Evolutionary conservation across 2,797 vertebrate species (phyloP).

Genomic region (Epinephelus malabaricus): DNA sequence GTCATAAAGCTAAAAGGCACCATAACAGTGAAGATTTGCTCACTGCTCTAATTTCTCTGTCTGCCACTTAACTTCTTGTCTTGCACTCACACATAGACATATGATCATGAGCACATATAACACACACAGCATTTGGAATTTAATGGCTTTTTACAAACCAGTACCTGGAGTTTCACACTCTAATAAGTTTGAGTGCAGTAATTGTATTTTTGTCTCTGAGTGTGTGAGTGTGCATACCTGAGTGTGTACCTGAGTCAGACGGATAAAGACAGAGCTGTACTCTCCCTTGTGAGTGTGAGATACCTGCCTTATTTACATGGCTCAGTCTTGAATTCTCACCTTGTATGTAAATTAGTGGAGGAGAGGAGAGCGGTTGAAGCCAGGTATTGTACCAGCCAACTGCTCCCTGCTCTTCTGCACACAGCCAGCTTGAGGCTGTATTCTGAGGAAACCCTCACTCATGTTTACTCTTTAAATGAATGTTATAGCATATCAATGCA

Average conservation of each 20-base stretch:
- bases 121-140: slow-evolving; percentile 16
- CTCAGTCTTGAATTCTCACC: slow-evolving; percentile 31
- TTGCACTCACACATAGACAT: neutral
- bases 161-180: slow-evolving; percentile 51
- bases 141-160: slow-evolving; percentile 61
- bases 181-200: slow-evolving; percentile 39
- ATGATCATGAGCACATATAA: neutral
- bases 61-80: neutral
- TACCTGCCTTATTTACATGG: slow-evolving; percentile 48
- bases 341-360: slow-evolving; percentile 23
- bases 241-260: slow-evolving; percentile 24
- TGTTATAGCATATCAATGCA: neutral
- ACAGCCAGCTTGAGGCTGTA: neutral
- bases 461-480: neutral
- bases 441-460: neutral
- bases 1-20: neutral
- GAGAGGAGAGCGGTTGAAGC: slow-evolving; percentile 7
- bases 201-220: slow-evolving; percentile 40
- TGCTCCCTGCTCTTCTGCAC: neutral
- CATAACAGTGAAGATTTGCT: slow-evolving; percentile 6
- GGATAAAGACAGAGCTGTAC: slow-evolving; percentile 36
- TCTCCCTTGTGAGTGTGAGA: slow-evolving; percentile 37
- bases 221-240: slow-evolving; percentile 8
- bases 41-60: slow-evolving; percentile 2
- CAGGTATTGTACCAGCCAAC: neutral